Conservation (phyloP, 2,888 invertebrate genomes). For the Lasioglossum pauxillum region DNA sequence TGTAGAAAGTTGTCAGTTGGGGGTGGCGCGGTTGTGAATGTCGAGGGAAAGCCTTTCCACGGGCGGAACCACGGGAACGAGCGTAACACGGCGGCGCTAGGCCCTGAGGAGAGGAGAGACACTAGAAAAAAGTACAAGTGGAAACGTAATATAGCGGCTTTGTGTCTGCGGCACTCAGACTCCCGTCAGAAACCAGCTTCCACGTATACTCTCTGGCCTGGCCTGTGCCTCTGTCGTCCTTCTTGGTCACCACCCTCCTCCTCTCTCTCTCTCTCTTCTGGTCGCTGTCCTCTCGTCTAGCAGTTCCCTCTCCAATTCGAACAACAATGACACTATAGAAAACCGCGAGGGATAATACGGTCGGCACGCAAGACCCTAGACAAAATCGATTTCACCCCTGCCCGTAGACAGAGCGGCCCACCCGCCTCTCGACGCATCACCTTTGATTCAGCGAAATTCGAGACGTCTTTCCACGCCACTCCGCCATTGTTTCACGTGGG, state of each 20-base stretch:
- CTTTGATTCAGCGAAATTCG: slow-evolving; percentile 85
- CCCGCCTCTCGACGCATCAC: slow-evolving; percentile 73
- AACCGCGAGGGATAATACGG: slow-evolving; percentile 76
- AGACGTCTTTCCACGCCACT: slow-evolving; percentile 82
- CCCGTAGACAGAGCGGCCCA: slow-evolving; percentile 51
- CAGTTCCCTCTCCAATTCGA: slow-evolving; percentile 57
- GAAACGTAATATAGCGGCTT: slow-evolving; percentile 83
- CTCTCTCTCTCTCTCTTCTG: neutral
- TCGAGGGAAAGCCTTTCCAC: slow-evolving; percentile 35
- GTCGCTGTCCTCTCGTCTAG: slow-evolving; percentile 19
- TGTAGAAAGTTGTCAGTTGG: slow-evolving; percentile 39
- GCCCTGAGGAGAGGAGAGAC: slow-evolving; percentile 64
- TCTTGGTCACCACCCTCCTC: neutral
- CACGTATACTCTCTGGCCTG: neutral
- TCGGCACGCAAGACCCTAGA: slow-evolving; percentile 73
- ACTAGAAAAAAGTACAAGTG: slow-evolving; percentile 80
- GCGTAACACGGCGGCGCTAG: slow-evolving; percentile 54
- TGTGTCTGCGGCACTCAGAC: slow-evolving; percentile 80
- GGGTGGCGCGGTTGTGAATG: slow-evolving; percentile 16
- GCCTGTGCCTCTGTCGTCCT: neutral
- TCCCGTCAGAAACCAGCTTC: slow-evolving; percentile 40
- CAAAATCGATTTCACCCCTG: slow-evolving; percentile 79
- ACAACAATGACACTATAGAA: slow-evolving; percentile 82
- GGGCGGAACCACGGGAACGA: slow-evolving; percentile 31
- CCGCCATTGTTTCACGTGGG: slow-evolving; percentile 82